phyloP scores from a whole-genome alignment of 2,113 vertebrate genomes.

The Malurus alboscapulatus region DNA sequence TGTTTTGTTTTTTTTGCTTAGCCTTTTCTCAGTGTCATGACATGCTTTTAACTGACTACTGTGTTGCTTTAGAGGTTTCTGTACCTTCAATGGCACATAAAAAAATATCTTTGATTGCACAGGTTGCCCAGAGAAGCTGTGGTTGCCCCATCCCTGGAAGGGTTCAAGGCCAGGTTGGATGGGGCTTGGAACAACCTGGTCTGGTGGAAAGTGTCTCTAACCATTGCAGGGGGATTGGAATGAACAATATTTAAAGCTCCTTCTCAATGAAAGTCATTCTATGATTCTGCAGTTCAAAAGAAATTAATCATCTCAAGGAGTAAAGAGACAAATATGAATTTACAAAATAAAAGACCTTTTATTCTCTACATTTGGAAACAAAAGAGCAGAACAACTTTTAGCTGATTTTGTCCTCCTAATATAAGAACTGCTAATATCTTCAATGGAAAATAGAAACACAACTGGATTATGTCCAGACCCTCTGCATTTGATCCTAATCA shows the following conservation, averaged over 20 bases:
- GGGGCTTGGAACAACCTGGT: background rate
- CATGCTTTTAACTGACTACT: background rate
- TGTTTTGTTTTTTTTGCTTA: background rate
- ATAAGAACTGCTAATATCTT: background rate
- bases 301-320: background rate
- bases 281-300: background rate
- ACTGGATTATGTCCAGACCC: background rate
- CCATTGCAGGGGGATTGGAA: background rate
- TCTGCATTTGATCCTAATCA: background rate
- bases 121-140: background rate
- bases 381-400: background rate
- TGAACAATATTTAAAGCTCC: background rate
- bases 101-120: background rate
- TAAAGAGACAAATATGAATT: background rate
- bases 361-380: too few species aligned
- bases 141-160: background rate
- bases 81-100: background rate
- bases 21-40: background rate
- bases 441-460: background rate
- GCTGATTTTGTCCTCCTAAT: background rate
- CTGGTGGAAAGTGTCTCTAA: accelerated
- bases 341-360: too few species aligned
- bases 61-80: background rate
- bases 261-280: background rate
- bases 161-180: background rate